Base-by-base conservation (phyloP, 1,140 invertebrate species). In the Macrostomum lignano region DNA sequence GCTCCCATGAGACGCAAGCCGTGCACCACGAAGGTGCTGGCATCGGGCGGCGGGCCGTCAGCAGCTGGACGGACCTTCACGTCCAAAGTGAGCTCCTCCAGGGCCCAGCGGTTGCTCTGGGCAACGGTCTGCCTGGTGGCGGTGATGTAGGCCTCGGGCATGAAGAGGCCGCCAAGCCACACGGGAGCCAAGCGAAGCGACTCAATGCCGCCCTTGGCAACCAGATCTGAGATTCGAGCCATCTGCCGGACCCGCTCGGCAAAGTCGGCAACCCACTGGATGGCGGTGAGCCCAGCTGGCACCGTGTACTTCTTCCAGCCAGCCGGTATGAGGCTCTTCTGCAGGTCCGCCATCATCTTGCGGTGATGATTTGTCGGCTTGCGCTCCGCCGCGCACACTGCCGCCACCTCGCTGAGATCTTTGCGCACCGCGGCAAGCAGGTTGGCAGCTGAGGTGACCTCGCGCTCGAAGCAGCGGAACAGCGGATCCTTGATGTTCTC, bases 281-380 rank as follows among this genome's bases (percentile, higher is more conserved):
- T 88, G 21, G 94, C 84, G 1, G 84, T 96, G 46, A 82, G 81
- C 33, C 75, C 81, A 38, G 68, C 66, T 3, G 88, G 86, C 22
- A 93, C 74, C 0, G 74, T 86, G 54, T 96, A 98, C 17, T 74
- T 65, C 38, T 71, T 67, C 86, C 81, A 93, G 30, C 67, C 44
- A 15, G 47, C 43, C 0, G 88, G 88, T 43, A 98, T 67, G 45
- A 88, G 81, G 37, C 84, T 86, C 48, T 86, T 75, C 17, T 86
- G 79, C 28, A 96, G 60, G 42, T 88, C 74, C 14, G 73, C 74
- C 31, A 93, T 67, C 70, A 98, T 78, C 9, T 69, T 69, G 24
- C 91, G 69, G 47, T 91, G 82, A 55, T 93, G 81, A 56, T 96
- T 94, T 0, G 84, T 96, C 49, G 94, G 88, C 55, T 96, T 98